These are phyloP conservation scores for Adela reaumurella DNA, from an alignment of 2,888 invertebrate genomes.

Conservation along the genomic window DNA sequence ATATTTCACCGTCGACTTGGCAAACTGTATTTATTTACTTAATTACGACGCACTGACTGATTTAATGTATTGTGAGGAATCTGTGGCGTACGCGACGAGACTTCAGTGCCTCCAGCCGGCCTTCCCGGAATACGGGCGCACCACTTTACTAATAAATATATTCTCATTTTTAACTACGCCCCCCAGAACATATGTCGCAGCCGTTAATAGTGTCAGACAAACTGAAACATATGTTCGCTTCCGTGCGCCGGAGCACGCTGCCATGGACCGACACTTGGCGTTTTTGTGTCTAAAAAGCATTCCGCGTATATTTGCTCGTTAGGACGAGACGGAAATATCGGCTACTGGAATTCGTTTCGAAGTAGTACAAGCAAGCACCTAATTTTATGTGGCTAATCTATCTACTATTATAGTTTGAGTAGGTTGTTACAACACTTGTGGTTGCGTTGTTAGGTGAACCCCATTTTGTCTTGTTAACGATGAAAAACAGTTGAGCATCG, in stretches of 20 bases:
- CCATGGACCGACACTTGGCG: too few relatives aligned
- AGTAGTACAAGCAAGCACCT: too few relatives aligned
- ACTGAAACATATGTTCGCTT: slow-evolving; percentile 50
- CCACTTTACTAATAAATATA: slow-evolving; percentile 14
- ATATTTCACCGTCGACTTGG: slow-evolving; percentile 1
- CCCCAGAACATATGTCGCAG: slow-evolving; percentile 31
- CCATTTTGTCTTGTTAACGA: too few relatives aligned
- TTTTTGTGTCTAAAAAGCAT: slow-evolving; percentile 50
- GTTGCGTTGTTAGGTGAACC: too few relatives aligned
- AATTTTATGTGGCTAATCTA: too few relatives aligned
- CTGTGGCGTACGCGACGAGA: not conserved
- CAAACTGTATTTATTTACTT: slow-evolving; percentile 2
- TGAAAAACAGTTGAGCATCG: too few relatives aligned
- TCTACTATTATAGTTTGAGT: too few relatives aligned
- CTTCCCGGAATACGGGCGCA: not conserved
- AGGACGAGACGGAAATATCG: slow-evolving; percentile 50
- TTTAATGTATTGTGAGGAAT: slow-evolving; percentile 1
- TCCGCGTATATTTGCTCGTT: slow-evolving; percentile 31
- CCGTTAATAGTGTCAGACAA: slow-evolving; percentile 51
- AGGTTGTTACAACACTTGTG: too few relatives aligned
- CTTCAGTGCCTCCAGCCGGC: not conserved
- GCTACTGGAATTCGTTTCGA: slow-evolving; percentile 45
- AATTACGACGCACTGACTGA: slow-evolving; percentile 3
- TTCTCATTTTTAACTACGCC: slow-evolving; percentile 35
- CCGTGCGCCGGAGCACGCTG: slow-evolving; percentile 22